Evolutionary conservation across 2,797 vertebrate species (phyloP).

Genomic region (Brachyalestes nurse): DNA sequence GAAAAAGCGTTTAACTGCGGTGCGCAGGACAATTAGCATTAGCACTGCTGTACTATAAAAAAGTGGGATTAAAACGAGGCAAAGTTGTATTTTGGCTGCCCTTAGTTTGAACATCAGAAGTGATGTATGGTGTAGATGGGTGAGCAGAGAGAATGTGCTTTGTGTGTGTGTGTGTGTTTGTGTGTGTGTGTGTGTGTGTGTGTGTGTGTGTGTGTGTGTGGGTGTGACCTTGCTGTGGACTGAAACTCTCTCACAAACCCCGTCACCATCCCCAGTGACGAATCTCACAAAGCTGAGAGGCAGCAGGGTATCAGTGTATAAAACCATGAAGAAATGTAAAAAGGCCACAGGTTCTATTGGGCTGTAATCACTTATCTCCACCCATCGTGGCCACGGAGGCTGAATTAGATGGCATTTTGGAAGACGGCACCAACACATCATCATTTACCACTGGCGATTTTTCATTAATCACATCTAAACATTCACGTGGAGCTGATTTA

Average conservation of each 20-base stretch:
- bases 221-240: background rate
- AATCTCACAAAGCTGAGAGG: background rate
- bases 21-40: constrained; percentile 38
- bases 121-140: constrained; percentile 5
- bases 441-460: background rate
- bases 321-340: background rate
- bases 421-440: constrained; percentile 3
- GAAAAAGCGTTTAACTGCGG: constrained; percentile 29
- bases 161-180: too few relatives aligned
- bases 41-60: constrained; percentile 14
- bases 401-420: background rate
- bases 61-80: constrained; percentile 32
- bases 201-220: too few relatives aligned
- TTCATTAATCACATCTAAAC: constrained; percentile 32
- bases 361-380: background rate
- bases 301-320: background rate
- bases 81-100: constrained; percentile 36
- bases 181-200: too few relatives aligned
- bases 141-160: constrained; percentile 29
- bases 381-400: background rate
- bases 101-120: constrained; percentile 10
- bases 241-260: background rate
- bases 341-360: background rate
- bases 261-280: too few relatives aligned
- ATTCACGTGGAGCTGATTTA: constrained; percentile 20